Percentiles rank a stretch among this genome's conserved stretches.
Conservation (phyloP, 2,113 vertebrate species). For the Zapus hudsonius region DNA sequence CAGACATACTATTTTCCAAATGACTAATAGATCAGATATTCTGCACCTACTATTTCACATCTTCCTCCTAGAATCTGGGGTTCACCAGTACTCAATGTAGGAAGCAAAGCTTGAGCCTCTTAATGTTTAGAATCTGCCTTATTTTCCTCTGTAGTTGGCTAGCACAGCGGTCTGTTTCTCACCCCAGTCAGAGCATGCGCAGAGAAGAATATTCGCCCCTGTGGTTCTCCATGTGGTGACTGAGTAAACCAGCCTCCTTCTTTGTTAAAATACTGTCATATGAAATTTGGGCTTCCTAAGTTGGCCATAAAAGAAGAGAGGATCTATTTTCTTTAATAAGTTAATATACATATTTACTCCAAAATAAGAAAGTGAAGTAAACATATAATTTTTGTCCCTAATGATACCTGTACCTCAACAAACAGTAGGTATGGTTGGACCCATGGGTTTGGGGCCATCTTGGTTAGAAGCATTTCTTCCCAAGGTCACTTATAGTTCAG, state of each 20-base stretch:
- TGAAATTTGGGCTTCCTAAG: neutral
- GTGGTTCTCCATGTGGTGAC: neutral
- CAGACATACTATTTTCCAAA: neutral
- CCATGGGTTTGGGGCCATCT: no score
- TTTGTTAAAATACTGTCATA: neutral
- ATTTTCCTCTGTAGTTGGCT: neutral
- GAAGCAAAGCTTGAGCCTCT: neutral
- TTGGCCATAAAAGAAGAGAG: neutral
- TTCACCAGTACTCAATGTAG: neutral
- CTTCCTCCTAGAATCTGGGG: neutral
- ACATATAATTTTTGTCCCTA: neutral
- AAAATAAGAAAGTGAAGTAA: constrained; percentile 9
- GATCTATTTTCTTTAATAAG: neutral
- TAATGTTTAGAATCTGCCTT: neutral
- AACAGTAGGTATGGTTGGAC: neutral
- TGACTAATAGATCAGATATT: neutral
- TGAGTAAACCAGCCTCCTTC: neutral
- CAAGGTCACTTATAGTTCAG: neutral
- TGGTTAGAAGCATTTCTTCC: neutral
- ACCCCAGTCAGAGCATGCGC: neutral
- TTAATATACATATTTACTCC: neutral
- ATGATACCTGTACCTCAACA: neutral
- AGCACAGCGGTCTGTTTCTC: neutral
- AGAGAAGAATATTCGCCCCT: neutral
- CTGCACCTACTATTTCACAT: neutral